These are phyloP conservation scores for Eudemis profundana DNA, from an alignment of 2,888 invertebrate genomes.

Conservation along the genomic window DNA sequence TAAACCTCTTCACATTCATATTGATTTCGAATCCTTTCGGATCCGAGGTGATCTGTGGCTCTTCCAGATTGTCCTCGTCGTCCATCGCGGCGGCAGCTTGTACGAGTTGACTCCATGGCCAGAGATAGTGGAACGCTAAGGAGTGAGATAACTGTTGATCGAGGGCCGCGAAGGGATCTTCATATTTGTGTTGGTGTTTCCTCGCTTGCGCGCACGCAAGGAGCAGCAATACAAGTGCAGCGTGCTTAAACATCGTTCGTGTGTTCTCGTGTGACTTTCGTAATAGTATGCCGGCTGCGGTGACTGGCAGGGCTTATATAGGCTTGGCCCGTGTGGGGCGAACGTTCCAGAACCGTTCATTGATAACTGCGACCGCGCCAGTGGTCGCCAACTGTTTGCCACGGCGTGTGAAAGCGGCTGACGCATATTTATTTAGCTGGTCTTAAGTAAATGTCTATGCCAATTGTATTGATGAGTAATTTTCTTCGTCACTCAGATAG, in stretches of 20 bases:
- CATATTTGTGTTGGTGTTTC: constrained; percentile 53
- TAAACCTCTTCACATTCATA: constrained; percentile 70
- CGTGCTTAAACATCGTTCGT: constrained; percentile 60
- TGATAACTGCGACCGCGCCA: constrained; percentile 69
- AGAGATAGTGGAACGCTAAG: constrained; percentile 71
- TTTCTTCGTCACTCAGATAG: constrained; percentile 2
- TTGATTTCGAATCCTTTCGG: constrained; percentile 68
- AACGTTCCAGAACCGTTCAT: constrained; percentile 77
- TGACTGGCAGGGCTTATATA: constrained; percentile 69
- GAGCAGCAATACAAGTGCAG: constrained; percentile 62
- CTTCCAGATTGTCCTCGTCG: constrained; percentile 66
- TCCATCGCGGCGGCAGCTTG: constrained; percentile 69
- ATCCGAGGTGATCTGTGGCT: constrained; percentile 72
- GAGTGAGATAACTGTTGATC: constrained; percentile 73
- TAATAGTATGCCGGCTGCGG: constrained; percentile 57
- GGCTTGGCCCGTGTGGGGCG: constrained; percentile 63
- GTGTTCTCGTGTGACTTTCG: constrained; percentile 53
- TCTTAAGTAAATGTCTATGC: background rate
- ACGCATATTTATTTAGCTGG: constrained; percentile 28
- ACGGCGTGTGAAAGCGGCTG: constrained; percentile 27
- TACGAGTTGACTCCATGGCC: constrained; percentile 78
- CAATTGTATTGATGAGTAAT: constrained; percentile 29
- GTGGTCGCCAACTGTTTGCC: constrained; percentile 67
- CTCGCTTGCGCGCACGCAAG: constrained; percentile 62
- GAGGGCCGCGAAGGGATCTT: constrained; percentile 71